A percentile compares a stretch with the other conserved stretches of the same genome.
These are phyloP conservation scores for Listronotus oregonensis DNA, from an alignment of 1,140 invertebrate species.

Conservation along the genomic window DNA sequence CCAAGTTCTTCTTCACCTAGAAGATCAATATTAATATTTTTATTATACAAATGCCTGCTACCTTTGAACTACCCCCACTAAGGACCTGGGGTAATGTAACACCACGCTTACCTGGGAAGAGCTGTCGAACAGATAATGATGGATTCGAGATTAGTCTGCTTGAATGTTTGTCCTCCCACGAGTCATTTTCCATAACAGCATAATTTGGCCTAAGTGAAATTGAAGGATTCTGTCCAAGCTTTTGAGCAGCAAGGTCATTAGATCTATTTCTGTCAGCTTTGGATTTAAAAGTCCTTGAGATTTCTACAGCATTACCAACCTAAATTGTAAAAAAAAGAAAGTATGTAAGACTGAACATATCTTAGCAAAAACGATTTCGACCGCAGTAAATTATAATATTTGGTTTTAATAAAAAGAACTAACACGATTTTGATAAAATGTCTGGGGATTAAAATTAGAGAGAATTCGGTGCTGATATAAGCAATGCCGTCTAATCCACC, in stretches of 20 bases:
- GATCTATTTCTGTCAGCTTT: conserved; percentile 39
- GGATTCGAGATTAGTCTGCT: conserved; percentile 69
- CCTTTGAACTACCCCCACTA: no score
- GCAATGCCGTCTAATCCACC: no score
- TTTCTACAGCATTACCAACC: conserved; percentile 46
- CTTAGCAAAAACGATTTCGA: no score
- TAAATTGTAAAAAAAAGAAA: no score
- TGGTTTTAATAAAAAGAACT: no score
- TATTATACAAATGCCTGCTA: no score
- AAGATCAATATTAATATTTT: not conserved
- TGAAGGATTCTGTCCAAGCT: conserved; percentile 74
- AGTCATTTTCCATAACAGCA: conserved; percentile 8
- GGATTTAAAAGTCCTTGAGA: conserved; percentile 45
- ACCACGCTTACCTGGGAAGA: conserved; percentile 64
- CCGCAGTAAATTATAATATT: no score
- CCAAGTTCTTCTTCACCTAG: conserved; percentile 75
- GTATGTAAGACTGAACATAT: no score
- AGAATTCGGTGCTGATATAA: no score
- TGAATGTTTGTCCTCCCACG: conserved; percentile 12
- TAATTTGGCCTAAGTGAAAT: conserved; percentile 55
- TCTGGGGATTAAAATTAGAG: no score
- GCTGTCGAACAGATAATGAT: conserved; percentile 72
- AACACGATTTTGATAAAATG: no score
- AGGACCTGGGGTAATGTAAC: no score
- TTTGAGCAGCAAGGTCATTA: conserved; percentile 50